A percentile compares a stretch with the other conserved stretches of the same genome.
phyloP scores from a whole-genome alignment of 2,113 vertebrate species.

The Rhabdomys dilectus region DNA sequence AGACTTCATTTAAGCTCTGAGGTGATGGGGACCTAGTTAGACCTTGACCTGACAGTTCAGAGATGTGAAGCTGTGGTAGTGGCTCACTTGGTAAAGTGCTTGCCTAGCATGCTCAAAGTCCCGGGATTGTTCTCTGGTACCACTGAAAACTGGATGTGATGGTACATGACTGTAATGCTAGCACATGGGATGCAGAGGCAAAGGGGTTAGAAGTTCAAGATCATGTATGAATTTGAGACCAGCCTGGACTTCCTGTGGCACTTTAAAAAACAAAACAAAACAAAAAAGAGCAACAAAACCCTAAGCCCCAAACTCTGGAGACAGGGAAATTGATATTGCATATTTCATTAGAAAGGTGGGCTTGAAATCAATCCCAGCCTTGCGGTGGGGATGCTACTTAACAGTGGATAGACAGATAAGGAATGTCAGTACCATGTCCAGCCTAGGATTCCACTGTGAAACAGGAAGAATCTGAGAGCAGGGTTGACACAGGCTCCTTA shows the following conservation, averaged over 20 bases:
- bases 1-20: not conserved
- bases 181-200: not conserved
- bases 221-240: not conserved
- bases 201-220: not conserved
- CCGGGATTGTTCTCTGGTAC: not conserved
- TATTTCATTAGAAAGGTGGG: not conserved
- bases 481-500: not conserved
- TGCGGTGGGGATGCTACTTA: not conserved
- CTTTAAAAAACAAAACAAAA: not conserved
- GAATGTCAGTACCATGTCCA: not conserved
- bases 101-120: too few species aligned
- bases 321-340: not conserved
- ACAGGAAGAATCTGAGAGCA: not conserved
- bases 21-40: not conserved
- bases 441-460: not conserved
- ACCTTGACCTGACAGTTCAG: conserved; percentile 19
- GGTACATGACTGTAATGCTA: not conserved
- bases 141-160: not conserved
- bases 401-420: not conserved
- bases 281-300: not conserved
- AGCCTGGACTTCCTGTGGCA: not conserved
- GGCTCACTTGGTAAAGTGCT: not conserved
- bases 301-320: not conserved
- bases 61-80: not conserved
- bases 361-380: not conserved